Evolutionary conservation across 2,113 vertebrate species (phyloP).

Genomic region (Noturus placidus): DNA sequence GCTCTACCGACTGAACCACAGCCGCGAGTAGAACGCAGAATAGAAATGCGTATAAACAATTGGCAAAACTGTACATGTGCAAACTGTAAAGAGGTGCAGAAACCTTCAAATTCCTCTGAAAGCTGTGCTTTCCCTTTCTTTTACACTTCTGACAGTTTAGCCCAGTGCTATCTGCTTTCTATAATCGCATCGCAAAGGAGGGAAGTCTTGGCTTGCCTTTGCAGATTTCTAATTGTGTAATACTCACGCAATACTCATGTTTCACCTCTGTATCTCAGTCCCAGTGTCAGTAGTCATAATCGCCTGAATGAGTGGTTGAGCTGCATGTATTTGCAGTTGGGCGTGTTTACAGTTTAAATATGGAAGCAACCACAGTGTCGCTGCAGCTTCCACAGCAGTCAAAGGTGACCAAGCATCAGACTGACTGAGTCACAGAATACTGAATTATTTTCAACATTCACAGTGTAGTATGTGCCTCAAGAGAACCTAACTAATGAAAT

Average conservation of each 20-base stretch:
- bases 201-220: not conserved
- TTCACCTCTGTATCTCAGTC: constrained; percentile 1
- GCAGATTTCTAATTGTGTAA: not conserved
- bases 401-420: not conserved
- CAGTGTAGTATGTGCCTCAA: too few relatives aligned
- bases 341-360: constrained; percentile 56
- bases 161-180: not conserved
- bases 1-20: too few relatives aligned
- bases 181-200: not conserved
- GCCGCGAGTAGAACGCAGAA: too few relatives aligned
- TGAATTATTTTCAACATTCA: not conserved
- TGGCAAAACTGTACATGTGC: too few relatives aligned
- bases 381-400: constrained; percentile 1
- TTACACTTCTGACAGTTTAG: not conserved
- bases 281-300: not conserved
- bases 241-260: not conserved
- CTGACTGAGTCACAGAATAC: not conserved
- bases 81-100: too few relatives aligned
- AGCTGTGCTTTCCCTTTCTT: constrained; percentile 38
- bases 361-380: constrained; percentile 37
- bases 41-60: too few relatives aligned
- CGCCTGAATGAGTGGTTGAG: not conserved
- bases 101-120: not conserved
- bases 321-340: constrained; percentile 39
- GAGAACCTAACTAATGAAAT: not conserved